Conservation (phyloP, 2,888 invertebrate genomes). For the Blera fallax region DNA sequence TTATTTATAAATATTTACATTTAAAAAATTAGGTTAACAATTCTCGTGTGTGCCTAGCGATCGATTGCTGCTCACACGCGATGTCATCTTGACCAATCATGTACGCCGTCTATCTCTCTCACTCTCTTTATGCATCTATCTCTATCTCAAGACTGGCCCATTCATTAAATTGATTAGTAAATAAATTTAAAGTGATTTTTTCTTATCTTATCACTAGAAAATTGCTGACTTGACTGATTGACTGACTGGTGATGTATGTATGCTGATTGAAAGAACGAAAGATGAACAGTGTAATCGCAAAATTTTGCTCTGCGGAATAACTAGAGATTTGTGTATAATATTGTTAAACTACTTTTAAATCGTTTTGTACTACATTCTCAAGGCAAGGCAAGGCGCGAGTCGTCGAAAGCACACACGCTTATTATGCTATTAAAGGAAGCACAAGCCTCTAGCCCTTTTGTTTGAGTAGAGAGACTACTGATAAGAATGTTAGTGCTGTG, state of each 20-base stretch:
- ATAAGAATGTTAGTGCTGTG: background rate
- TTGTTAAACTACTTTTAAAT: constrained; percentile 1
- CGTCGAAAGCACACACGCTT: background rate
- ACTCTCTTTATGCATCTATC: background rate
- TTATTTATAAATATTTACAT: background rate
- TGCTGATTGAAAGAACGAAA: background rate
- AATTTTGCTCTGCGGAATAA: background rate
- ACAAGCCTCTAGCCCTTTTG: constrained; percentile 17
- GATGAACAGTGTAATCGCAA: constrained; percentile 11
- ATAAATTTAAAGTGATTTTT: constrained; percentile 19
- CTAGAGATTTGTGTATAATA: background rate
- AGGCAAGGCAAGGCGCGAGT: constrained; percentile 18
- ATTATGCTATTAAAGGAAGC: background rate
- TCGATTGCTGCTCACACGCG: constrained; percentile 7
- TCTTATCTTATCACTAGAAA: constrained; percentile 50
- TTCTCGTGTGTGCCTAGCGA: background rate
- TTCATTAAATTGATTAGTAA: constrained; percentile 57
- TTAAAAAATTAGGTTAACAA: constrained; percentile 28
- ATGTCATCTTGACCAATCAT: constrained; percentile 10
- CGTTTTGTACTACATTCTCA: constrained; percentile 36
- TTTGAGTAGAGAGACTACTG: background rate
- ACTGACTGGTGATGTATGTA: background rate
- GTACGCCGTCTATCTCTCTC: background rate
- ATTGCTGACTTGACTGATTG: constrained; percentile 3
- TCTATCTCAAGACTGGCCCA: background rate